Evolutionary conservation across 30 jellyfish, hydroid and myxozoan genomes (phyloP), one percentile per base, ranked within the genome.

Genomic region (Hydractinia symbiolongicarpus): DNA sequence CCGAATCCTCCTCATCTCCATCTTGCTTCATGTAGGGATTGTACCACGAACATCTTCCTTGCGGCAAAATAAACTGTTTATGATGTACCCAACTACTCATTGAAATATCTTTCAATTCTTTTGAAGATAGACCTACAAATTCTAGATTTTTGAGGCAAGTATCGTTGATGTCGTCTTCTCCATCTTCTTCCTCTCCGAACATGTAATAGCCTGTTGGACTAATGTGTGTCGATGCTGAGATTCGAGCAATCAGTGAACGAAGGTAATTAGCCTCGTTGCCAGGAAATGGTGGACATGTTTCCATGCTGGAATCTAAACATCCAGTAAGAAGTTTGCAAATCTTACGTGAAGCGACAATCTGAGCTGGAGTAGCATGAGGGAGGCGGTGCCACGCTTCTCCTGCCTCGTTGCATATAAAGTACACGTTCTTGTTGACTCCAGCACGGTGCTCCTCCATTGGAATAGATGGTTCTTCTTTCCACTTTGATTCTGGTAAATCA

Each of bases 191-290:
- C 5, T 85, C 97, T 19, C 82, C 95, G 76, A 89, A 85, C 5
- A 72, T 50, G 55, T 73, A 89, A 54, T 53, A 89, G 20, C 97
- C 97, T 8, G 91, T 89, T n/a, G 97, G 97, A 40, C 95, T 84
- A 66, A 89, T 89, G 52, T 84, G 97, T 8, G 95, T 89, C 6
- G 88, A 83, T n/a, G 97, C 97, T 53, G 95, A 70, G 20, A 89
- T 85, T 44, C 97, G 86, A 4, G 97, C 97, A 9, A 89, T 89
- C 80, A 83, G 93, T 8, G 97, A 93, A 0, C 97, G 95, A 9
- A 89, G 93, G 81, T 89, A 89, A 49, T 89, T 89, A 30, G 86
- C 93, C 72, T 89, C 97, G 62, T 86, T 89, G 5, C 97, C 97
- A 71, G 89, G 89, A 71, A 89, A 89, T 55, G 91, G 95, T 15